A percentile compares a stretch with the other conserved stretches of the same genome.
Conservation (phyloP, 1,140 invertebrate species). For the Drosophila bocki region DNA sequence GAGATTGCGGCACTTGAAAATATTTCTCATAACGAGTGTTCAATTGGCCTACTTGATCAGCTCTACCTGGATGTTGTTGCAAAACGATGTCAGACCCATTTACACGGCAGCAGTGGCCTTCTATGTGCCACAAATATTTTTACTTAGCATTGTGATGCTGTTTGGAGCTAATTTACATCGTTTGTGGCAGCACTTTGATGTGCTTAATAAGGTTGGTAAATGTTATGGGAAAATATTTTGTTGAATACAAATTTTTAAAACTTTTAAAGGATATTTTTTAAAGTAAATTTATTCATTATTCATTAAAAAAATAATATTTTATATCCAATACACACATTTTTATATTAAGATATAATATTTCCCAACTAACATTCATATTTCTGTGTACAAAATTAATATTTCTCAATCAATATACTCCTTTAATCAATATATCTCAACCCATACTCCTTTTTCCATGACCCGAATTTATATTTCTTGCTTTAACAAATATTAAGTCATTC, state of each 20-base stretch:
- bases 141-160: constrained; percentile 72
- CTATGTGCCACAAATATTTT: constrained; percentile 76
- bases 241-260: too few relatives aligned
- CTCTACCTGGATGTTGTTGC: constrained; percentile 65
- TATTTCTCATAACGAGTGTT: constrained; percentile 55
- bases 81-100: constrained; percentile 68
- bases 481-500: background rate
- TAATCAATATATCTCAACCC: background rate
- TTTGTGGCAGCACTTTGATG: constrained; percentile 72
- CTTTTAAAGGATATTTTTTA: too few relatives aligned
- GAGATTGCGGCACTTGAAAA: constrained; percentile 56
- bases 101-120: constrained; percentile 76
- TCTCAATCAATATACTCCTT: background rate
- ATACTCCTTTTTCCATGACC: background rate
- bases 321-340: too few relatives aligned
- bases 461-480: background rate
- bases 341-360: too few relatives aligned
- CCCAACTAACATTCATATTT: background rate
- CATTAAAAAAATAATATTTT: too few relatives aligned
- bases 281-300: too few relatives aligned
- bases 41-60: constrained; percentile 68
- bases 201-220: constrained; percentile 64
- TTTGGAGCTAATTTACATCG: constrained; percentile 71
- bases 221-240: background rate
- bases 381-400: background rate